Conservation (phyloP, 2,888 invertebrate species). For the Tetheella fluctuosa region DNA sequence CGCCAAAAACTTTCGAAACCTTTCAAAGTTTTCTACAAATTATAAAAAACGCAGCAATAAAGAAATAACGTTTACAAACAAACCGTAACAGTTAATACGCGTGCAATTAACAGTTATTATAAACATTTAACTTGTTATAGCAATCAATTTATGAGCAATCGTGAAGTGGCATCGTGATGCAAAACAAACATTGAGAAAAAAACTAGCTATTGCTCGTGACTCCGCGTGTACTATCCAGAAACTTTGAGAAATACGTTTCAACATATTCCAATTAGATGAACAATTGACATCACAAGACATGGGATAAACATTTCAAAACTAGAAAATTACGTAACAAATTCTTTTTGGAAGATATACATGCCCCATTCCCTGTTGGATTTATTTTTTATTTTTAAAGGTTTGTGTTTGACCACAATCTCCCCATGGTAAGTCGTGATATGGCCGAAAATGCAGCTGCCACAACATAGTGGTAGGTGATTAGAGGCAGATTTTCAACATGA, state of each 20-base stretch:
- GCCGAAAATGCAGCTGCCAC: no score
- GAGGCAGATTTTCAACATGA: no score
- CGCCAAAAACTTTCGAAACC: slow-evolving; percentile 4
- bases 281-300: no score
- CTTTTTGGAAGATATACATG: no score
- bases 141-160: slow-evolving; percentile 5
- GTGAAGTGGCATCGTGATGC: not conserved
- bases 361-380: no score
- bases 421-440: no score
- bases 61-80: slow-evolving; percentile 6
- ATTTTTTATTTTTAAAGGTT: no score
- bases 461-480: no score
- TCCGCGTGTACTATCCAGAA: no score
- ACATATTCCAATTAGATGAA: not conserved
- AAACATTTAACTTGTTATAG: slow-evolving; percentile 12
- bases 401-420: no score
- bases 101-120: slow-evolving; percentile 15
- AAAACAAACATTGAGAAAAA: not conserved
- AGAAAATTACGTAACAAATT: no score
- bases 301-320: not conserved
- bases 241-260: no score
- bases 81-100: slow-evolving; percentile 13
- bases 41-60: not conserved
- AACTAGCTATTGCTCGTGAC: not conserved
- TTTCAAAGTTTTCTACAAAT: not conserved